These are phyloP conservation scores for Apeltes quadracus DNA, from an alignment of 2,113 vertebrate genomes.

Conservation along the genomic window DNA sequence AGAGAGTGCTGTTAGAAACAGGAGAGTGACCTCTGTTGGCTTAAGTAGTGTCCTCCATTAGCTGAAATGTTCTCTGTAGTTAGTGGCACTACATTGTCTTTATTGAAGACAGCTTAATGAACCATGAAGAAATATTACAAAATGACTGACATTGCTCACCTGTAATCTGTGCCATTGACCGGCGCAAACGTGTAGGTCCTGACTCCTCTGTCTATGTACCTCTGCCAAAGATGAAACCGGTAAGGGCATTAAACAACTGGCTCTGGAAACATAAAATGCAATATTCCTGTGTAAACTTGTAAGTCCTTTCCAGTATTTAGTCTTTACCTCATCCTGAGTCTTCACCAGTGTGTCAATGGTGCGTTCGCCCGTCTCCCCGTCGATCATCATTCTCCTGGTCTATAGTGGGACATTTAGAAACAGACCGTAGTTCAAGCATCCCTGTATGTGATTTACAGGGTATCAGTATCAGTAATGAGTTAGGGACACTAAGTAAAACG, in stretches of 20 bases:
- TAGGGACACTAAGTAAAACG: constrained; percentile 27
- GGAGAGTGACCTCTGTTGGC: constrained; percentile 65
- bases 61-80: constrained; percentile 5
- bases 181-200: constrained; percentile 96
- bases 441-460: constrained; percentile 16
- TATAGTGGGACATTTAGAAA: constrained; percentile 57
- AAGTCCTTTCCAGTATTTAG: not conserved
- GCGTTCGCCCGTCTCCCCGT: constrained; percentile 90
- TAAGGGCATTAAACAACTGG: constrained; percentile 5
- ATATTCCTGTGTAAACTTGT: not conserved
- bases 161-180: constrained; percentile 98
- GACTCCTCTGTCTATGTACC: constrained; percentile 94
- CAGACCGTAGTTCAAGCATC: not conserved
- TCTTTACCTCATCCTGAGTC: constrained; percentile 96
- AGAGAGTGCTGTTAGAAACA: constrained; percentile 29
- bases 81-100: not conserved
- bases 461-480: not conserved
- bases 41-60: constrained; percentile 29
- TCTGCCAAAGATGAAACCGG: constrained; percentile 76
- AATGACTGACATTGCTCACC: constrained; percentile 78
- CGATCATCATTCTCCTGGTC: constrained; percentile 98
- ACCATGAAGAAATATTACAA: not conserved
- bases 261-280: not conserved
- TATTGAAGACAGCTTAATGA: not conserved
- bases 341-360: constrained; percentile 96